These are phyloP conservation scores for Dermolepida albohirtum DNA, from an alignment of 2,888 invertebrate species.

Conservation along the genomic window DNA sequence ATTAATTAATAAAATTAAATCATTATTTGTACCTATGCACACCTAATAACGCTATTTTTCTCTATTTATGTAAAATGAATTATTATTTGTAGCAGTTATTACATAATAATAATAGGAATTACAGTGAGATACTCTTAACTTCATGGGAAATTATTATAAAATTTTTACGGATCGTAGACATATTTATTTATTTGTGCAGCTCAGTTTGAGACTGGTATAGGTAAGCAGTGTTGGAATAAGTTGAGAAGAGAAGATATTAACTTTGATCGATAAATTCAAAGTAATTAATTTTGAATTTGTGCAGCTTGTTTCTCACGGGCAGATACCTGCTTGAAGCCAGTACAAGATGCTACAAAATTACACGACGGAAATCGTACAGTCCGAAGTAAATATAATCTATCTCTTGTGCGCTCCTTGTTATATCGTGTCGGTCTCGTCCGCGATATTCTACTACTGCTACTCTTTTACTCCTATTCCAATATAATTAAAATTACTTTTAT, in stretches of 20 bases:
- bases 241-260: slow-evolving; percentile 45
- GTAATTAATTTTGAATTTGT: slow-evolving; percentile 64
- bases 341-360: slow-evolving; percentile 61
- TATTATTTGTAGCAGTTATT: too few species aligned
- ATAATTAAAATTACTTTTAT: slow-evolving; percentile 32
- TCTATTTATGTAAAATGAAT: too few species aligned
- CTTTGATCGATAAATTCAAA: slow-evolving; percentile 64
- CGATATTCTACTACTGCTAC: background rate
- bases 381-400: slow-evolving; percentile 46
- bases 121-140: too few species aligned
- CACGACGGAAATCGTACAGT: slow-evolving; percentile 60
- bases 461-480: slow-evolving; percentile 21
- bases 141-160: too few species aligned
- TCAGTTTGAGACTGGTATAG: too few species aligned
- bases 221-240: background rate
- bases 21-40: slow-evolving; percentile 10
- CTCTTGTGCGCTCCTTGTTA: slow-evolving; percentile 1
- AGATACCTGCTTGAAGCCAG: slow-evolving; percentile 56
- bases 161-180: too few species aligned
- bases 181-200: too few species aligned
- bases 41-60: background rate
- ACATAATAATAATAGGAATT: too few species aligned
- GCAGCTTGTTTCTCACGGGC: slow-evolving; percentile 62
- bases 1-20: slow-evolving; percentile 22
- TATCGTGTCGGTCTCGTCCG: background rate